Evolutionary conservation across 2,113 vertebrate genomes (phyloP), one percentile per base, ranked within the genome.

Genomic region (Cromileptes altivelis): DNA sequence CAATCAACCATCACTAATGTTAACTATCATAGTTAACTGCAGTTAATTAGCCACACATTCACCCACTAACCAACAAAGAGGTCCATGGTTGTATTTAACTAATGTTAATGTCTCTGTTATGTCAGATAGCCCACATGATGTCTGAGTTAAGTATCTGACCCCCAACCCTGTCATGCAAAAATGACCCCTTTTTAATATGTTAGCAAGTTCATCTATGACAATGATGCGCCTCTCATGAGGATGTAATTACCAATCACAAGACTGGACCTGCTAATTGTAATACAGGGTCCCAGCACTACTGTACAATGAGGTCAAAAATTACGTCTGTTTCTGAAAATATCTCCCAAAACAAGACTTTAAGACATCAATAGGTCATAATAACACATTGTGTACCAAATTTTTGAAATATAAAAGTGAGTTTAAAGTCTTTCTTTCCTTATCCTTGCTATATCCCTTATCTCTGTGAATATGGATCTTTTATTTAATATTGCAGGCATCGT

Each of bases 401-500:
- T 9, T 25, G 25, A 74, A 13, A n/a, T 62, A 70, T 49, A 53
- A 70, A 75, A 75, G 15, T 23, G 14, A 63, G 25, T 64, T 80
- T 80, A 33, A 53, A 52, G 27, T 80, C 81, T 53, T 63, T 70
- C 40, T 78, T 68, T 56, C 23, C 57, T 57, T 65, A 45, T 11
- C 42, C 9, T 12, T 11, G 11, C 42, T 45, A 45, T 45, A 45
- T 2, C 42, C 11, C n/a, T 19, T n/a, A 70, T 25, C 56, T 49
- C 30, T 61, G 45, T 30, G 60, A 64, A 84, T 74, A 45, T 25
- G 61, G 61, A 81, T 85, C 40, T 82, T 76, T 64, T 30, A 6
- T 60, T 68, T 68, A 56, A 53, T 84, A 81, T 79, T 81, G 76
- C 75, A 67, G 75, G 75, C 61, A 52, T 88, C 74, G 81, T 88